Percentiles rank a stretch among this genome's conserved stretches.
Conservation (phyloP, 2,113 vertebrate genomes). For the Hucho hucho region DNA sequence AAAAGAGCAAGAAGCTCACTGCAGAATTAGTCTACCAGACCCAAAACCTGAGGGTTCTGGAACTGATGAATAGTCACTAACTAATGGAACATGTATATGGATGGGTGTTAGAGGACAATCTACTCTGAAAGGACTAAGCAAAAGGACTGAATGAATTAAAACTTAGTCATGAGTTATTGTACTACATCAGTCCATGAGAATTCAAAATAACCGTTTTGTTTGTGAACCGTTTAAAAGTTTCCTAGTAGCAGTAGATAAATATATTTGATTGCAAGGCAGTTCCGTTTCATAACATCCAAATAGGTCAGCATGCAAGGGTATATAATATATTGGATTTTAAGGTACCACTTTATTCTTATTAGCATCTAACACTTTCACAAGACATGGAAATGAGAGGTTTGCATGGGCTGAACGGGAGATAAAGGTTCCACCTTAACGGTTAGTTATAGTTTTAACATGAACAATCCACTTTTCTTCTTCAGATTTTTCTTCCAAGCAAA, state of each 20-base stretch:
- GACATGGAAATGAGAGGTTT: constrained; percentile 63
- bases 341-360: constrained; percentile 55
- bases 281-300: constrained; percentile 80
- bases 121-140: neutral
- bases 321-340: constrained; percentile 69
- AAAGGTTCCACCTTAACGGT: constrained; percentile 79
- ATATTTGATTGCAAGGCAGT: constrained; percentile 78
- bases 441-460: constrained; percentile 73
- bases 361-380: constrained; percentile 73
- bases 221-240: constrained; percentile 55
- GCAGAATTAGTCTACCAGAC: constrained; percentile 35
- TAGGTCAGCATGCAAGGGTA: constrained; percentile 79
- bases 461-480: constrained; percentile 72
- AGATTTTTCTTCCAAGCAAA: constrained; percentile 78
- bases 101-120: neutral
- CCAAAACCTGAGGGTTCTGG: constrained; percentile 17
- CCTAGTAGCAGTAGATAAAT: constrained; percentile 73
- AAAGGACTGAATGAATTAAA: constrained; percentile 3
- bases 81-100: constrained; percentile 7
- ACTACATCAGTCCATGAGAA: constrained; percentile 34
- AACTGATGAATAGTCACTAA: constrained; percentile 18
- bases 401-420: constrained; percentile 58
- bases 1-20: constrained; percentile 27
- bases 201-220: constrained; percentile 51
- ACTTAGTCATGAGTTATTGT: constrained; percentile 12